phyloP scores from a whole-genome alignment of 2,113 vertebrate species.

The Epinephelus cyanopodus region DNA sequence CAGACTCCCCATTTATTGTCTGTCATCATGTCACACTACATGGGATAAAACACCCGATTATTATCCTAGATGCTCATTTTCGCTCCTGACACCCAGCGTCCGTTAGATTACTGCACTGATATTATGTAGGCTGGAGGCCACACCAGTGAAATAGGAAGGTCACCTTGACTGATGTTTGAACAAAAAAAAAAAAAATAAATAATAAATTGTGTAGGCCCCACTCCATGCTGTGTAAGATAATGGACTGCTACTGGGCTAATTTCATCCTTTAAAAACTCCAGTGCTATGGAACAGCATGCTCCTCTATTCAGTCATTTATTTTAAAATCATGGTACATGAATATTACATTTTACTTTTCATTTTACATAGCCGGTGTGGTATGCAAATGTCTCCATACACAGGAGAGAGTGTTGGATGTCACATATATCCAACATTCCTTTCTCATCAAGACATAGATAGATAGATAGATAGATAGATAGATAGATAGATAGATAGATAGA shows the following conservation, averaged over 20 bases:
- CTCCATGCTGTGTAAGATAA: slow-evolving; percentile 84
- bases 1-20: slow-evolving; percentile 41
- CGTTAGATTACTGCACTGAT: slow-evolving; percentile 60
- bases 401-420: slow-evolving; percentile 18
- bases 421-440: slow-evolving; percentile 7
- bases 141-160: slow-evolving; percentile 80
- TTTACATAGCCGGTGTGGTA: slow-evolving; percentile 29
- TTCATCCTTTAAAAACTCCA: slow-evolving; percentile 80
- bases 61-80: slow-evolving; percentile 59
- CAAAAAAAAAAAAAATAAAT: slow-evolving; percentile 68
- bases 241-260: slow-evolving; percentile 84
- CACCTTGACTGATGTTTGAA: slow-evolving; percentile 79
- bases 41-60: slow-evolving; percentile 58
- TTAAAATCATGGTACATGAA: slow-evolving; percentile 63
- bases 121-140: slow-evolving; percentile 70
- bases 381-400: slow-evolving; percentile 33
- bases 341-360: slow-evolving; percentile 77
- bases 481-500: slow-evolving; percentile 2
- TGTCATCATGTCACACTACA: slow-evolving; percentile 56
- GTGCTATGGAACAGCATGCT: slow-evolving; percentile 68
- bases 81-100: slow-evolving; percentile 48
- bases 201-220: slow-evolving; percentile 42
- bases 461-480: background rate
- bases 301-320: slow-evolving; percentile 69
- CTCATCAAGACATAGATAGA: background rate